Evolutionary conservation across 2,888 invertebrate genomes (phyloP).

Genomic region (Gasteruption jaculator): DNA sequence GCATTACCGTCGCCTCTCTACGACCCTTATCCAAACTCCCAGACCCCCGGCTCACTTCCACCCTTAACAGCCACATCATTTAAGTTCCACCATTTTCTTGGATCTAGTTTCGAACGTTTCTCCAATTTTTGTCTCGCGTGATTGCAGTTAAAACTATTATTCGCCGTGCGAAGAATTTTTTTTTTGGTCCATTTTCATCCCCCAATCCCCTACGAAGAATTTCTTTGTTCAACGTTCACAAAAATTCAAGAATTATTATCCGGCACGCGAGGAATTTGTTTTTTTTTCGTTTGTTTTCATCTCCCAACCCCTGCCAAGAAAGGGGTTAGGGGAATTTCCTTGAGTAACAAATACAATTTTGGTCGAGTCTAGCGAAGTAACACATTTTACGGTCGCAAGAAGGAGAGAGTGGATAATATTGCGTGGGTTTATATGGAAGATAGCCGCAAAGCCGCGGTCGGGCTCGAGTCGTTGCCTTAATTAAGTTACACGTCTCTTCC

Average conservation of each 20-base stretch:
- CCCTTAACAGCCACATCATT: conserved; percentile 8
- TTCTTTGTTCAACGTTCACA: conserved; percentile 18
- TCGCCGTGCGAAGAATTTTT: conserved; percentile 14
- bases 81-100: background rate
- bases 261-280: too few relatives aligned
- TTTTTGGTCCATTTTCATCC: conserved; percentile 20
- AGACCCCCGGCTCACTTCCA: conserved; percentile 25
- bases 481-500: conserved; percentile 50
- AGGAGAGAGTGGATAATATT: conserved; percentile 48
- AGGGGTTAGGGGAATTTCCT: too few relatives aligned
- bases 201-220: too few relatives aligned
- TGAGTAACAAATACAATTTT: conserved; percentile 48
- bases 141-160: background rate
- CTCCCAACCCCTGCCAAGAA: too few relatives aligned
- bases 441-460: conserved; percentile 47
- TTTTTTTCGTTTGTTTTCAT: too few relatives aligned
- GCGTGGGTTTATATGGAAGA: conserved; percentile 41
- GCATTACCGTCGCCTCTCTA: conserved; percentile 41
- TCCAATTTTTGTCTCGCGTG: background rate
- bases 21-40: conserved; percentile 41
- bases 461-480: conserved; percentile 51
- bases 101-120: background rate
- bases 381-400: conserved; percentile 35
- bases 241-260: conserved; percentile 20
- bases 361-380: conserved; percentile 39